A percentile compares a stretch with the other conserved stretches of the same genome.
phyloP scores from a whole-genome alignment of 2,113 vertebrate genomes.

The Paradisaea rubra region DNA sequence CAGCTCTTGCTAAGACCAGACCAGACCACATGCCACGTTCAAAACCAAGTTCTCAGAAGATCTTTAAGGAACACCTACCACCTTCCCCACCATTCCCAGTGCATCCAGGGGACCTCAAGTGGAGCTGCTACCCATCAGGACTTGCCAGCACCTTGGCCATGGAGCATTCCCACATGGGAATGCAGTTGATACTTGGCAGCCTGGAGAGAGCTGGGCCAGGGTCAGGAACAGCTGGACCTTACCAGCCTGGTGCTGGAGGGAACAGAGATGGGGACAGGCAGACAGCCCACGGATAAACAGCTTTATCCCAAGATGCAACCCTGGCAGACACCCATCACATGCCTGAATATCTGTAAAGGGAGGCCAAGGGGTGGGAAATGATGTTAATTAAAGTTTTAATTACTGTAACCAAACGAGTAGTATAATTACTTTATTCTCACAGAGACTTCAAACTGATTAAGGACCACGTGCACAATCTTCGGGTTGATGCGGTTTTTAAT shows the following conservation, averaged over 20 bases:
- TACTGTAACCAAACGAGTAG: slow-evolving; percentile 69
- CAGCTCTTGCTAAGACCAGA: background rate
- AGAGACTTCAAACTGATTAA: slow-evolving; percentile 68
- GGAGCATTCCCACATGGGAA: background rate
- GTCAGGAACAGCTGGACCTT: background rate
- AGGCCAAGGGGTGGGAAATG: slow-evolving; percentile 61
- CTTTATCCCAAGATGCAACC: background rate
- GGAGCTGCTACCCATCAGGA: background rate
- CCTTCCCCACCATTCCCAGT: background rate
- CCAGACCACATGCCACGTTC: background rate
- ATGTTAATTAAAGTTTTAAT: slow-evolving; percentile 75
- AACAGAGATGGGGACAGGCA: background rate
- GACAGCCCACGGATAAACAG: background rate
- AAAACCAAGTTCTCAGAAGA: background rate
- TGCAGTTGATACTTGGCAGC: background rate
- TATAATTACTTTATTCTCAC: slow-evolving; percentile 71
- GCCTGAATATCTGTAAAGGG: slow-evolving; percentile 23
- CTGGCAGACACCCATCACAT: background rate
- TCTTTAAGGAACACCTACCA: background rate
- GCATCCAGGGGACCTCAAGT: background rate
- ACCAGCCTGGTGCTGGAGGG: background rate
- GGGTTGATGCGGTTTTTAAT: slow-evolving; percentile 66
- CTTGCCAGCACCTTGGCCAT: background rate
- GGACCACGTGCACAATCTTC: slow-evolving; percentile 39
- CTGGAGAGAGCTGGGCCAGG: background rate